A percentile compares a stretch with the other conserved stretches of the same genome.
Conservation (phyloP, 2,888 invertebrate genomes). For the Unio delphinus region DNA sequence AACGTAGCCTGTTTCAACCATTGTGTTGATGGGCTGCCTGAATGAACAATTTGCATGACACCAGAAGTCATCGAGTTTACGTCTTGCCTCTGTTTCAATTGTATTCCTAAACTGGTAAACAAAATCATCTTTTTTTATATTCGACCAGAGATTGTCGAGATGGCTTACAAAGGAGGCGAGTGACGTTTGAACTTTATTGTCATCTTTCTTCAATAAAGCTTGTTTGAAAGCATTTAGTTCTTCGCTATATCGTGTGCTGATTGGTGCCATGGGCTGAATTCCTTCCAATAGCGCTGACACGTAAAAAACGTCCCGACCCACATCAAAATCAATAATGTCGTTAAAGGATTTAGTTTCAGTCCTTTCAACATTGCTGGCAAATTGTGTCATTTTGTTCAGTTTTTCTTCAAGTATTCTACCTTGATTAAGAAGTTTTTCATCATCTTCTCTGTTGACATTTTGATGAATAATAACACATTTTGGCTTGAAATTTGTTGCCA, state of each 20-base stretch:
- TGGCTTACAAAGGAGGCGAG: background rate
- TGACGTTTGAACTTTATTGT: background rate
- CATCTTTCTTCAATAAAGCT: background rate
- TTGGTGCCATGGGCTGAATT: constrained; percentile 18
- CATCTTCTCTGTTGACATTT: constrained; percentile 13
- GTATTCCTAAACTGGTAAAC: constrained; percentile 23
- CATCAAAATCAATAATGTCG: constrained; percentile 16
- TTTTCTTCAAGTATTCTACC: constrained; percentile 9
- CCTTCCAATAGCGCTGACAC: constrained; percentile 17
- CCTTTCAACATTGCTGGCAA: constrained; percentile 5
- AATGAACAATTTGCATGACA: no score
- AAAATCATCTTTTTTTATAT: constrained; percentile 22
- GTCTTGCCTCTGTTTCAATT: constrained; percentile 14
- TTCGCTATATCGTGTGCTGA: constrained; percentile 13
- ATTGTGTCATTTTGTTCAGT: constrained; percentile 16
- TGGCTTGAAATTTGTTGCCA: constrained; percentile 10
- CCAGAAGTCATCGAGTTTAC: constrained; percentile 7
- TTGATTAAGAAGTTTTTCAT: constrained; percentile 1
- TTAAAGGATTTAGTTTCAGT: constrained; percentile 8
- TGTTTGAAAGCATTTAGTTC: background rate
- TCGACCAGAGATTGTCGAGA: constrained; percentile 14
- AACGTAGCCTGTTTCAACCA: no score
- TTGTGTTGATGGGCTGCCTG: no score
- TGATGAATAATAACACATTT: constrained; percentile 18
- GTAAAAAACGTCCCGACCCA: constrained; percentile 9